Evolutionary conservation across 1,140 invertebrate species (phyloP).

Genomic region (Neodiprion fabricii): DNA sequence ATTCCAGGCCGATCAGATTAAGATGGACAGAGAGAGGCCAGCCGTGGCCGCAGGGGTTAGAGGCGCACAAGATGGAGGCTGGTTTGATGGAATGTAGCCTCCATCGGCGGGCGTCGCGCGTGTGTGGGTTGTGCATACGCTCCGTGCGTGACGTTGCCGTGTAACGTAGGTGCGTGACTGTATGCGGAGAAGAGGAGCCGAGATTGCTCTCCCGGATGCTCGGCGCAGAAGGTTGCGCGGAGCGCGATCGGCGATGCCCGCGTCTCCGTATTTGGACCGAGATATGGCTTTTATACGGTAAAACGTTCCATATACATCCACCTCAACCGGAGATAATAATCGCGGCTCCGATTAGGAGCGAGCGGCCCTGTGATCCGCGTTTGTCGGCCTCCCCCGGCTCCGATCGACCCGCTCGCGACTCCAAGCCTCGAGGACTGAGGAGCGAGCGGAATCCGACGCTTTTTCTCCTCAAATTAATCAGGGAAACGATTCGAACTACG

Average conservation of each 20-base stretch:
- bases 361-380: neutral
- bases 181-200: constrained; percentile 19
- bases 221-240: too few species aligned
- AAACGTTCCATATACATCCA: constrained; percentile 11
- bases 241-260: neutral
- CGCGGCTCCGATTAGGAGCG: constrained; percentile 19
- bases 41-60: constrained; percentile 19
- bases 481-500: constrained; percentile 4
- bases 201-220: constrained; percentile 3
- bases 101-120: constrained; percentile 36
- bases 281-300: constrained; percentile 27
- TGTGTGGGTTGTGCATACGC: neutral
- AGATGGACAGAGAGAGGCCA: constrained; percentile 24
- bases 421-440: neutral
- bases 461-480: neutral
- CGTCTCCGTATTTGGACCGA: constrained; percentile 33
- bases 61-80: constrained; percentile 50
- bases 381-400: neutral
- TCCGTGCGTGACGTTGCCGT: too few species aligned
- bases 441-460: neutral
- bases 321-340: constrained; percentile 19
- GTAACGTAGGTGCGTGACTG: neutral
- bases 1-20: constrained; percentile 10
- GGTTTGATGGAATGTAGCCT: constrained; percentile 55
- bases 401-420: neutral